Evolutionary conservation across 2,888 invertebrate genomes (phyloP), one percentile per base, ranked within the genome.

Genomic region (Xanthia icteritia): DNA sequence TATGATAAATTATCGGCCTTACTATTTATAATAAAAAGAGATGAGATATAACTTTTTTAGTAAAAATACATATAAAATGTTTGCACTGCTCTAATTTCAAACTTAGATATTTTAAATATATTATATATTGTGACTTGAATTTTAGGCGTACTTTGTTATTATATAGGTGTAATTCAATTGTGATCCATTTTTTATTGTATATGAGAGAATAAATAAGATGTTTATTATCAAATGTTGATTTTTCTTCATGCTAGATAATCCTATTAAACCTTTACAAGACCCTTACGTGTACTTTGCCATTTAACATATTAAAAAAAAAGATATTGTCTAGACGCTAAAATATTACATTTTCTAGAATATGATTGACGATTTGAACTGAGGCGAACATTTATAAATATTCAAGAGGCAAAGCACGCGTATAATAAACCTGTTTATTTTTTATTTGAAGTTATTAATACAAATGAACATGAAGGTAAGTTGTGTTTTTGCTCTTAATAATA

Each of bases 191-290:
- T 87, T 88, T 86, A 88, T 85, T 90, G 86, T 90, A 89, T 89
- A 87, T 90, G 83, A 89, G 89, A 91, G 87, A 92, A 90, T 91
- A 92, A 92, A 92, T 89, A 88, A 81, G 85, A 89, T 86, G 85
- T 87, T 90, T 90, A 89, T 89, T 87, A 88, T 85, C 56, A 83
- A 75, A 86, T 85, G 70, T 77, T 76, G 76, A 83, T 86, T 84
- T 88, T 78, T 83, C 72, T 77, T 88, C 78, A 82, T 86, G 81
- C 81, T 68, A 75, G 54, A 71, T 84, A 83, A 66, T 73, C 78
- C 73, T 78, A 69, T 84, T 73, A 54, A 45, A 39, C 15, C 61
- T 51, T 56, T 17, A 56, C 15, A 36, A 15, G 15, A 15, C 5
- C 36, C 15, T 58, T 69, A 69, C 65, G 69, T 66, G 69, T 54